These are phyloP conservation scores for Lates japonicus DNA, from an alignment of 2,797 vertebrate genomes.

Conservation along the genomic window DNA sequence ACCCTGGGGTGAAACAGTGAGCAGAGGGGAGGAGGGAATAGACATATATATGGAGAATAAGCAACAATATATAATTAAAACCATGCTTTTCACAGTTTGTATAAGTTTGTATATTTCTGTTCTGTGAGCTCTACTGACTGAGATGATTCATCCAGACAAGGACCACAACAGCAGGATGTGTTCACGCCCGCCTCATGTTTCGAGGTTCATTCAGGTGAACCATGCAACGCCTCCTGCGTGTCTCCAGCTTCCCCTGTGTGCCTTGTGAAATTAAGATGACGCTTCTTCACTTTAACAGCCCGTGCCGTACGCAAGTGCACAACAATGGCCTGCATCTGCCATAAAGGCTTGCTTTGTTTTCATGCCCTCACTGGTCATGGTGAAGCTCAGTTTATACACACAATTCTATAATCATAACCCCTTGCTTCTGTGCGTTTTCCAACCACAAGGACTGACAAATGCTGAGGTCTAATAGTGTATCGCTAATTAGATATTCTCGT, in stretches of 20 bases:
- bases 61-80: neutral
- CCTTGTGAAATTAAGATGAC: neutral
- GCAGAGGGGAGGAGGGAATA: neutral
- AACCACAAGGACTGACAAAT: conserved; percentile 20
- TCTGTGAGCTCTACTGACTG: conserved; percentile 30
- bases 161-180: conserved; percentile 12
- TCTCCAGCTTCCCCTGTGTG: neutral
- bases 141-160: conserved; percentile 45
- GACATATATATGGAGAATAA: conserved; percentile 4
- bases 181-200: neutral
- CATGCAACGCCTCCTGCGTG: neutral
- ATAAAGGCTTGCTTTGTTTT: conserved; percentile 19
- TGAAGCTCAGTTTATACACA: conserved; percentile 2
- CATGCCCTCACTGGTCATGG: neutral
- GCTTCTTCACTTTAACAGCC: conserved; percentile 2
- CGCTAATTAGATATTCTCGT: conserved; percentile 10
- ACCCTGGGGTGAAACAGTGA: neutral
- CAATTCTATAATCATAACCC: no score
- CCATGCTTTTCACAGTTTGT: neutral
- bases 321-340: conserved; percentile 2
- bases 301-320: neutral
- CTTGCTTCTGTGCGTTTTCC: neutral
- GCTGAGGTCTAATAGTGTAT: conserved; percentile 1
- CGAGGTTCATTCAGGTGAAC: conserved; percentile 18
- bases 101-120: conserved; percentile 33